Conservation (phyloP, 92 coral and sea anemone species). For the Porites divaricata region DNA sequence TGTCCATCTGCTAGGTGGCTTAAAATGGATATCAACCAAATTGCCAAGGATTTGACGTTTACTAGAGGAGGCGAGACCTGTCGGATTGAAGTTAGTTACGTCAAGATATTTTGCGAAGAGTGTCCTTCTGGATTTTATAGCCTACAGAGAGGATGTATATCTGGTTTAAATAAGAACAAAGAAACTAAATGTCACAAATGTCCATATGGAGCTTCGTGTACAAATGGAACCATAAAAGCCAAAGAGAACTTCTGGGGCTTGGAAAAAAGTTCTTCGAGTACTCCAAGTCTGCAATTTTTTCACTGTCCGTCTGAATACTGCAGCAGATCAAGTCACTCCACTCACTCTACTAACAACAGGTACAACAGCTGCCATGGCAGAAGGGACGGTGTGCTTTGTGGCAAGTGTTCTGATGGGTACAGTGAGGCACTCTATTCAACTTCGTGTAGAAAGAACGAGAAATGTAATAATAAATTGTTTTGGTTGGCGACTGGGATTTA, state of each 20-base stretch:
- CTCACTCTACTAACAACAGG: no score
- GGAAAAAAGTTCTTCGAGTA: neutral
- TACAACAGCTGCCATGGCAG: no score
- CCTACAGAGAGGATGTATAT: conserved; percentile 36
- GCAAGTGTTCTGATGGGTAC: no score
- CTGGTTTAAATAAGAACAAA: neutral
- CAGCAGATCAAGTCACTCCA: neutral
- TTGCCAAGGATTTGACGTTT: neutral
- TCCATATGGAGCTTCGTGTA: conserved; percentile 45
- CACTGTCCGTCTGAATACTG: conserved; percentile 57
- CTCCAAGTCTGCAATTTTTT: conserved; percentile 29
- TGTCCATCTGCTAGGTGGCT: conserved; percentile 26
- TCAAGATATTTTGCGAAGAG: conserved; percentile 42
- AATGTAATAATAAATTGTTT: no score
- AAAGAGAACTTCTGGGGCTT: conserved; percentile 65
- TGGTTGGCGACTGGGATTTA: no score
- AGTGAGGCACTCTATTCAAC: no score
- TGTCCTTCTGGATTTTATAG: conserved; percentile 55
- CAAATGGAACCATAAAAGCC: conserved; percentile 31
- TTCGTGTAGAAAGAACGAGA: no score
- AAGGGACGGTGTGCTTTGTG: no score
- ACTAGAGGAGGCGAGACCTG: neutral
- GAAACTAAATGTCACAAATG: conserved; percentile 13
- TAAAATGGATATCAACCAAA: neutral
- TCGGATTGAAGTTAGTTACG: neutral